phyloP scores from a whole-genome alignment of 2,888 invertebrate species.

The Cosmia pyralina region DNA sequence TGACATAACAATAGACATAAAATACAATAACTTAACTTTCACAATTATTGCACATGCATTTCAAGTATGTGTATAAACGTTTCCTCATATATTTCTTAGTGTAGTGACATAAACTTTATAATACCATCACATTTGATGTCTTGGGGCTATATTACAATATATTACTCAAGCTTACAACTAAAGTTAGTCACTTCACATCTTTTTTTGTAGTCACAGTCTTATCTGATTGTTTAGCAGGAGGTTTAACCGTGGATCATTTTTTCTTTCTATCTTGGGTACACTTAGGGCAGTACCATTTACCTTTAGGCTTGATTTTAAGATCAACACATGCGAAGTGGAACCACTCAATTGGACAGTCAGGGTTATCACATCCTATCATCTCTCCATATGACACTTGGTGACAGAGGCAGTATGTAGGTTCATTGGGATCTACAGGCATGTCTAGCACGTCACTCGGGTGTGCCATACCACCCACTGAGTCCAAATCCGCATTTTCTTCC shows the following conservation, averaged over 20 bases:
- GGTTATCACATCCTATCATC: conserved; percentile 99
- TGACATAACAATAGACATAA: conserved; percentile 47
- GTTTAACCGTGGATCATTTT: conserved; percentile 91
- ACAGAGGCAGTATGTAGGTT: conserved; percentile 99
- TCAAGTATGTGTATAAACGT: conserved; percentile 46
- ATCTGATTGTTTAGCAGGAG: conserved; percentile 78
- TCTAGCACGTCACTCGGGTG: conserved; percentile 97
- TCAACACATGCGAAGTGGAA: conserved; percentile 98
- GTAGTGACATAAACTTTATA: conserved; percentile 40
- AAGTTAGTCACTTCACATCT: conserved; percentile 77
- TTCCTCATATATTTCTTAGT: conserved; percentile 34
- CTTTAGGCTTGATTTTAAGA: conserved; percentile 97
- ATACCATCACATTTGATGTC: conserved; percentile 54
- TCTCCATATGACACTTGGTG: conserved; percentile 99
- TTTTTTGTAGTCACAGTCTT: conserved; percentile 84
- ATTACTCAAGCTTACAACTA: conserved; percentile 51
- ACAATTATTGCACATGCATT: conserved; percentile 64
- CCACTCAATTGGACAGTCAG: conserved; percentile 97
- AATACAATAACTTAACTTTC: conserved; percentile 48
- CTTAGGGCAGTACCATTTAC: conserved; percentile 98
- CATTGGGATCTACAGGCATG: conserved; percentile 99
- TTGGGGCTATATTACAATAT: conserved; percentile 44
- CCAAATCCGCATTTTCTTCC: conserved; percentile 87
- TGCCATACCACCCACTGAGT: conserved; percentile 90
- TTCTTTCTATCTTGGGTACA: conserved; percentile 95